Evolutionary conservation across 2,888 invertebrate species (phyloP).

Genomic region (Priocnemis perturbator): DNA sequence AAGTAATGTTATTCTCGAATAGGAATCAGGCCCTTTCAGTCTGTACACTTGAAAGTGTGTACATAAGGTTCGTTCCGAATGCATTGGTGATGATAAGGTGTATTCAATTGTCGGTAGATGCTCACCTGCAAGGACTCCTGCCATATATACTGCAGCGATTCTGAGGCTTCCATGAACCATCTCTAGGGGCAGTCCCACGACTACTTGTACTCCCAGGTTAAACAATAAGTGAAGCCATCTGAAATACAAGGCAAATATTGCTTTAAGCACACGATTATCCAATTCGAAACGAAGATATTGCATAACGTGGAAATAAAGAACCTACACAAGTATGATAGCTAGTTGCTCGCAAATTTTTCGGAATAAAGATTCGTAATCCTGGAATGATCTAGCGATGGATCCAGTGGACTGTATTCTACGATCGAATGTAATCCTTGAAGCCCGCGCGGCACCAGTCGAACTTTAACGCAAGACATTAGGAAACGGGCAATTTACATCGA

Average conservation of each 20-base stretch:
- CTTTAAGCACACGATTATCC: background rate
- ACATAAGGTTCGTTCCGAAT: no score
- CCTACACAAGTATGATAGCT: no score
- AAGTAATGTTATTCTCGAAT: no score
- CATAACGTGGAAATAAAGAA: no score
- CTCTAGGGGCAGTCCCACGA: slow-evolving; percentile 95
- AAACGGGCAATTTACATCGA: slow-evolving; percentile 58
- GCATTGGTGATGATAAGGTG: background rate
- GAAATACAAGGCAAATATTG: slow-evolving; percentile 56
- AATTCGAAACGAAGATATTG: background rate
- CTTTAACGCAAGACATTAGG: slow-evolving; percentile 30
- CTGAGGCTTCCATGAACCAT: slow-evolving; percentile 96
- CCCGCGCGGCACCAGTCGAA: background rate
- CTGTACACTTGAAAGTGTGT: no score
- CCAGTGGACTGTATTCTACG: no score
- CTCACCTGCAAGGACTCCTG: slow-evolving; percentile 93
- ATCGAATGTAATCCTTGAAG: no score
- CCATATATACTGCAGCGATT: slow-evolving; percentile 92
- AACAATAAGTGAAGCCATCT: slow-evolving; percentile 95
- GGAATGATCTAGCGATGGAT: no score
- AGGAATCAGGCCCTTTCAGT: no score
- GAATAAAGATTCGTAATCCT: no score
- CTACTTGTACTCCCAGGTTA: slow-evolving; percentile 94
- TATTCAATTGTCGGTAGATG: slow-evolving; percentile 34
- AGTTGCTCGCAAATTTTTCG: no score